These are phyloP conservation scores for Prosapia bicincta DNA, from an alignment of 2,888 invertebrate species.

Conservation along the genomic window DNA sequence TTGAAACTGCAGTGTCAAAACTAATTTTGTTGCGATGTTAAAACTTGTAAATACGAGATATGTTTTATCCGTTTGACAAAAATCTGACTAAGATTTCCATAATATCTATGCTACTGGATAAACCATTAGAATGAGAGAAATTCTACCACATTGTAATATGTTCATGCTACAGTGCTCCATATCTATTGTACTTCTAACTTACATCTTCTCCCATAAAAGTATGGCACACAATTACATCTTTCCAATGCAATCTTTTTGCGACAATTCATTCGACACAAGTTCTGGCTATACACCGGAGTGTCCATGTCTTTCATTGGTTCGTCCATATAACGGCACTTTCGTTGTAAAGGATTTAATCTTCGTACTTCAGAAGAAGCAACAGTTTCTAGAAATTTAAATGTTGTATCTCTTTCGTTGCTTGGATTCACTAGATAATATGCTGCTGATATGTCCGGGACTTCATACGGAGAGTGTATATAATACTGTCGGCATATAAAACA, in stretches of 20 bases:
- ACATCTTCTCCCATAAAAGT: slow-evolving; percentile 16
- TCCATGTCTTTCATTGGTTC: slow-evolving; percentile 13
- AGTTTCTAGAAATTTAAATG: slow-evolving; percentile 38
- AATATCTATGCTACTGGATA: too few relatives aligned
- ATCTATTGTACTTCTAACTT: background rate
- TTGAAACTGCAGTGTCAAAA: too few relatives aligned
- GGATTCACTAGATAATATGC: slow-evolving; percentile 43
- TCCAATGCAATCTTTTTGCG: slow-evolving; percentile 11
- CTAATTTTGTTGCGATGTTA: too few relatives aligned
- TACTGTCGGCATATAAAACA: slow-evolving; percentile 47
- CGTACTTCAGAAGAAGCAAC: slow-evolving; percentile 36
- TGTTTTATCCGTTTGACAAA: too few relatives aligned
- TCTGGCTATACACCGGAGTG: slow-evolving; percentile 19
- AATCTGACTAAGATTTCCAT: too few relatives aligned
- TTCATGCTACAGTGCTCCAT: too few relatives aligned
- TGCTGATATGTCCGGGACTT: slow-evolving; percentile 52
- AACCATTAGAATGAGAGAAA: too few relatives aligned
- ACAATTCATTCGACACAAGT: slow-evolving; percentile 24
- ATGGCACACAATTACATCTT: slow-evolving; percentile 21
- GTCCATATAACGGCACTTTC: slow-evolving; percentile 28
- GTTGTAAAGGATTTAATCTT: slow-evolving; percentile 37
- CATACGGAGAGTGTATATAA: slow-evolving; percentile 58
- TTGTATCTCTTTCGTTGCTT: slow-evolving; percentile 39
- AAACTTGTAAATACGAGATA: too few relatives aligned
- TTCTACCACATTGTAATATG: too few relatives aligned